These are phyloP conservation scores for Ecdyonurus torrentis DNA, from an alignment of 2,888 invertebrate species.

Conservation along the genomic window DNA sequence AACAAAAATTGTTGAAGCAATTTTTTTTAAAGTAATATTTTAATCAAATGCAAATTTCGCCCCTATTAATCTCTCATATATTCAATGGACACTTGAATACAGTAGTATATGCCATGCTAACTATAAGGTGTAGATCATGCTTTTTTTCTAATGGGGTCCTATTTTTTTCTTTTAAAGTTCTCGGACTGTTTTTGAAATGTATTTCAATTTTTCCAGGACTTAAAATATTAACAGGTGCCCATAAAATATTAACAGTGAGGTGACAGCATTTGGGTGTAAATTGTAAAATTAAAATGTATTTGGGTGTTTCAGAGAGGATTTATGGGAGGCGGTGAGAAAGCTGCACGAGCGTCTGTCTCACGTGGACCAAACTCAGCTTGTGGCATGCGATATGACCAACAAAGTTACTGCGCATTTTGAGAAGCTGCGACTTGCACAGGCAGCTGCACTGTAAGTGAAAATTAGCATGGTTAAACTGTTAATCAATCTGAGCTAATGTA, in stretches of 20 bases:
- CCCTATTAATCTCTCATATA: no score
- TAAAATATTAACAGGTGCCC: no score
- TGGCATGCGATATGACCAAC: constrained; percentile 66
- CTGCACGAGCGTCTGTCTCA: constrained; percentile 53
- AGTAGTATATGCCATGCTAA: no score
- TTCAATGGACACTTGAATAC: no score
- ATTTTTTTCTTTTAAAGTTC: no score
- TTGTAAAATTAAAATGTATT: background rate
- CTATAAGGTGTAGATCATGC: no score
- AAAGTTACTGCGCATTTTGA: constrained; percentile 74
- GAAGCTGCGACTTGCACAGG: constrained; percentile 59
- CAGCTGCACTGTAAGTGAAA: constrained; percentile 49
- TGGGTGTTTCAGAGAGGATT: constrained; percentile 36
- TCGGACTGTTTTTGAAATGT: no score
- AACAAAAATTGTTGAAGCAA: constrained; percentile 7
- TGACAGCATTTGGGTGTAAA: background rate
- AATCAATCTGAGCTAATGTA: background rate
- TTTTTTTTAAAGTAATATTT: constrained; percentile 5
- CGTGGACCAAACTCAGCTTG: constrained; percentile 64
- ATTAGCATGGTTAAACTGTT: background rate
- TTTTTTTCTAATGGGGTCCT: no score
- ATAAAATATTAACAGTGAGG: background rate
- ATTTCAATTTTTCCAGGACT: constrained; percentile 5
- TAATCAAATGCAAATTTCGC: constrained; percentile 6
- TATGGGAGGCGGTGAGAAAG: constrained; percentile 64